A percentile compares a stretch with the other conserved stretches of the same genome.
Evolutionary conservation across 2,888 invertebrate genomes (phyloP).

Genomic region (Oxyteleia sp.): DNA sequence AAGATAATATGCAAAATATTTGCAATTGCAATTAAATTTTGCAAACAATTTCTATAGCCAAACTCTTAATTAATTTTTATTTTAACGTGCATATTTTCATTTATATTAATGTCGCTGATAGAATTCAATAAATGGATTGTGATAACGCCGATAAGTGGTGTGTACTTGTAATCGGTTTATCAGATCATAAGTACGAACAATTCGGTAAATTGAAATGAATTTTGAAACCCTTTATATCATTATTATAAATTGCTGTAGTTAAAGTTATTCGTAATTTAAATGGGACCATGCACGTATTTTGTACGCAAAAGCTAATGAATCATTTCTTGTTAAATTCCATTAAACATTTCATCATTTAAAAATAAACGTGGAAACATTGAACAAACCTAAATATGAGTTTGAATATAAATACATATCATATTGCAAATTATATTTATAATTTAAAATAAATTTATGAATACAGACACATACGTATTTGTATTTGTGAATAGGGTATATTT

Average conservation of each 20-base stretch:
- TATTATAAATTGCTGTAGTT: background rate
- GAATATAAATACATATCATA: too few species aligned
- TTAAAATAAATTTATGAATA: too few species aligned
- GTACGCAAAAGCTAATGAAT: background rate
- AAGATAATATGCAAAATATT: background rate
- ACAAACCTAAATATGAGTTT: too few species aligned
- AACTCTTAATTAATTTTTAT: constrained; percentile 18
- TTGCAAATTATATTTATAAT: too few species aligned
- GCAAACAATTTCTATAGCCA: background rate
- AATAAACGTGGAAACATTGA: too few species aligned
- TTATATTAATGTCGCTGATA: constrained; percentile 36
- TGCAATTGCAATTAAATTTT: background rate
- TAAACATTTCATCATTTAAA: too few species aligned
- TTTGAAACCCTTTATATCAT: constrained; percentile 14
- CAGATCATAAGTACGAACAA: constrained; percentile 35
- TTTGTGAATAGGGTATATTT: too few species aligned
- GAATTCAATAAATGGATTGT: constrained; percentile 38
- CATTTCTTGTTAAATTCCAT: too few species aligned
- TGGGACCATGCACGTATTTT: background rate
- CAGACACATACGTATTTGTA: too few species aligned
- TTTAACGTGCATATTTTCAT: constrained; percentile 5
- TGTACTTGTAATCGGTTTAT: constrained; percentile 32
- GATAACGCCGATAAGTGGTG: constrained; percentile 16
- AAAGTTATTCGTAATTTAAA: background rate
- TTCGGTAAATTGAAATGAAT: constrained; percentile 22